These are phyloP conservation scores for Prunella fulvescens DNA, from an alignment of 2,113 vertebrate species.

Conservation along the genomic window DNA sequence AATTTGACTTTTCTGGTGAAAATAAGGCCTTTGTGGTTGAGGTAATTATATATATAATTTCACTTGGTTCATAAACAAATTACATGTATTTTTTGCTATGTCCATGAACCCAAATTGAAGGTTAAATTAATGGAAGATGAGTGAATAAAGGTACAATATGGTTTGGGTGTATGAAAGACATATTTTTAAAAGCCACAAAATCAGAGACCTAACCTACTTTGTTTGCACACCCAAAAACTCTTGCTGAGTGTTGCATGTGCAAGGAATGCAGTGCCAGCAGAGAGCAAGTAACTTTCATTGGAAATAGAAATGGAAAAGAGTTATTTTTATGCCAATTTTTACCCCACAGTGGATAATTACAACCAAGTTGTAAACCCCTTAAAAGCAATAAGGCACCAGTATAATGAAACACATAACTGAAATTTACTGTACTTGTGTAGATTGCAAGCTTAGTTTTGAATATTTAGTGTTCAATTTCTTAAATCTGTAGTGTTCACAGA, in stretches of 20 bases:
- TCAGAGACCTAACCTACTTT: background rate
- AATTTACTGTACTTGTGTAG: slow-evolving; percentile 44
- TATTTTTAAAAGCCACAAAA: slow-evolving; percentile 51
- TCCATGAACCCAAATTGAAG: background rate
- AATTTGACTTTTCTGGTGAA: background rate
- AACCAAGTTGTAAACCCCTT: slow-evolving; percentile 60
- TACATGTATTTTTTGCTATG: background rate
- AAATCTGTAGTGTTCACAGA: slow-evolving; percentile 48
- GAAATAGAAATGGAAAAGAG: slow-evolving; percentile 31
- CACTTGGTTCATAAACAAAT: background rate
- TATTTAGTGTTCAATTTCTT: slow-evolving; percentile 26
- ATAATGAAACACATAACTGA: slow-evolving; percentile 68
- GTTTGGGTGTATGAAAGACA: slow-evolving; percentile 30
- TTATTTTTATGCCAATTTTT: slow-evolving; percentile 56
- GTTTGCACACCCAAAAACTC: background rate
- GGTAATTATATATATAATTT: background rate
- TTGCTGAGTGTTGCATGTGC: background rate
- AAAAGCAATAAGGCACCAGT: slow-evolving; percentile 64
- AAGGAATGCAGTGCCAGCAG: background rate
- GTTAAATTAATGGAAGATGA: slow-evolving; percentile 10
- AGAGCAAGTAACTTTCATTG: slow-evolving; percentile 50
- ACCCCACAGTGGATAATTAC: slow-evolving; percentile 56
- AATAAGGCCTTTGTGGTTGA: background rate
- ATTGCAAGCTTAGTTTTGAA: slow-evolving; percentile 34
- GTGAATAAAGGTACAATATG: background rate